Percentiles rank a stretch among this genome's conserved stretches.
phyloP scores from a whole-genome alignment of 2,113 vertebrate genomes.

The Patagioenas fasciata region DNA sequence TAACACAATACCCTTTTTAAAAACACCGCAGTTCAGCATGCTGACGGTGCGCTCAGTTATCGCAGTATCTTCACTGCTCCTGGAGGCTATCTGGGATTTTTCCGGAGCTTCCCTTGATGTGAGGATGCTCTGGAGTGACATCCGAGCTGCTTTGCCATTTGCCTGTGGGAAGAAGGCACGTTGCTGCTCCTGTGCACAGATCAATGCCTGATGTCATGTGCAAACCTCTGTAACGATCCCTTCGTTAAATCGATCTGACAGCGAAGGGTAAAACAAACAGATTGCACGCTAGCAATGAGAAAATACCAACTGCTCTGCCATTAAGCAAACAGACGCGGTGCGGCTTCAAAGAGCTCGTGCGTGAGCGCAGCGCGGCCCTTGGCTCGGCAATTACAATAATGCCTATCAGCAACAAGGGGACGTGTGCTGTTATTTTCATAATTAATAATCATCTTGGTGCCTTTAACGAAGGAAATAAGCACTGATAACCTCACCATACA shows the following conservation, averaged over 20 bases:
- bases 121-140: neutral
- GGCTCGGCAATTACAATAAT: neutral
- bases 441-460: neutral
- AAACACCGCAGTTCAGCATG: neutral
- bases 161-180: neutral
- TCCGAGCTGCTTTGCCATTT: neutral
- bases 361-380: neutral
- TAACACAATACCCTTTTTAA: neutral
- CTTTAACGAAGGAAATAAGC: neutral
- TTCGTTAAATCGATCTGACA: neutral
- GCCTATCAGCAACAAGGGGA: neutral
- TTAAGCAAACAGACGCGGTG: neutral
- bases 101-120: neutral
- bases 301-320: neutral
- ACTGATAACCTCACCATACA: fast-evolving
- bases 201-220: neutral
- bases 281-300: neutral
- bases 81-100: neutral
- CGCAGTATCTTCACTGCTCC: fast-evolving
- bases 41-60: neutral
- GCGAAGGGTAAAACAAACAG: slow-evolving; percentile 28
- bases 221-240: neutral
- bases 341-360: neutral
- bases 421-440: neutral
- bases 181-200: slow-evolving; percentile 8